Conservation (phyloP, 2,797 vertebrate species). For the Clarias pachynema region DNA sequence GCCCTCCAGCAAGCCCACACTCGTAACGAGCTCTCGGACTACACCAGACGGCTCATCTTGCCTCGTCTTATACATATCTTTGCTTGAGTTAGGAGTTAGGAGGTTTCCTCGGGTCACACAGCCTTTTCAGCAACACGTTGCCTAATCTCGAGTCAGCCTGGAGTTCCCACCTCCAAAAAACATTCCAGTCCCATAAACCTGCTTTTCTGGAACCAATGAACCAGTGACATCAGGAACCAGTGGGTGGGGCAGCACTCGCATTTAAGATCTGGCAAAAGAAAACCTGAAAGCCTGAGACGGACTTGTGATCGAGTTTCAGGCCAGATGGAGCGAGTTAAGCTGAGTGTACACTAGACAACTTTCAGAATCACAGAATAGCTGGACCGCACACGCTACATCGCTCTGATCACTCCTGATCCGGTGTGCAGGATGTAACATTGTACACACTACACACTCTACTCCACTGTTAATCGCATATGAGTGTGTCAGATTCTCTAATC, state of each 20-base stretch:
- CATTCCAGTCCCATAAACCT: conserved; percentile 16
- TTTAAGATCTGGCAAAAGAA: background rate
- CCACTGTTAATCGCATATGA: background rate
- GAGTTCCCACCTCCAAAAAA: background rate
- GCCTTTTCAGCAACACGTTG: background rate
- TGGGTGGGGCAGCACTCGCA: background rate
- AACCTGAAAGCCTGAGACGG: background rate
- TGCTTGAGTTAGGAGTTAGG: background rate
- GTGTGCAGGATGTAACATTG: background rate
- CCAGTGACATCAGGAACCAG: background rate
- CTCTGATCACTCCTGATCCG: background rate
- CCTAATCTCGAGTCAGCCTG: background rate
- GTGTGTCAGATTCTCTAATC: background rate
- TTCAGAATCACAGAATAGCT: background rate
- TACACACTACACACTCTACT: background rate
- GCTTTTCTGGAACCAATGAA: conserved; percentile 7
- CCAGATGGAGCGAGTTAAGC: background rate
- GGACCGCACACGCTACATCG: background rate
- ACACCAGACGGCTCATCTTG: background rate
- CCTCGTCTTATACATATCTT: background rate
- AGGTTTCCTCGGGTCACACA: background rate
- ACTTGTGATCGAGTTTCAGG: background rate
- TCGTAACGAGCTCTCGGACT: background rate
- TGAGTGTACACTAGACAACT: background rate
- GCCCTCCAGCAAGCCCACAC: background rate